Evolutionary conservation across 37 sponge, comb jelly and placozoan species (phyloP).

Genomic region (Oopsacas minuta): DNA sequence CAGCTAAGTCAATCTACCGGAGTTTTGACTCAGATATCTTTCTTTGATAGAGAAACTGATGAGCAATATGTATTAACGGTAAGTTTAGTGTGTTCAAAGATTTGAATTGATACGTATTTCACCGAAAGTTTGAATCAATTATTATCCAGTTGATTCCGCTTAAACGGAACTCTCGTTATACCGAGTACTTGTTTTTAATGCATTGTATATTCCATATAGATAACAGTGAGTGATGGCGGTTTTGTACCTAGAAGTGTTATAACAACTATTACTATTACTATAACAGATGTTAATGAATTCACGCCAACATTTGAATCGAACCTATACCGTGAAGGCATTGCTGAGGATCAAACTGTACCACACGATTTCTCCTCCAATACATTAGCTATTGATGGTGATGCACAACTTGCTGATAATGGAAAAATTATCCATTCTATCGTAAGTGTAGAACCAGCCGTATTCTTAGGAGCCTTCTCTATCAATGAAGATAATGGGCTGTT

Average conservation of each 20-base stretch:
- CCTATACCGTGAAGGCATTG: background rate
- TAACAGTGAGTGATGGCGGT: background rate
- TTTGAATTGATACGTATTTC: no score
- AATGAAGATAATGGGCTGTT: background rate
- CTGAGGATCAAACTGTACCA: background rate
- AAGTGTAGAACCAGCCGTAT: background rate
- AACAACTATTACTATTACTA: background rate
- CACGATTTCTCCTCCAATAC: background rate
- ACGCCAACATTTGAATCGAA: background rate
- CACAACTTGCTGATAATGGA: background rate
- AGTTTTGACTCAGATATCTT: background rate
- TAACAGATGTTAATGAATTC: background rate
- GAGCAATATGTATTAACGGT: background rate
- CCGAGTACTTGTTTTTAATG: no score
- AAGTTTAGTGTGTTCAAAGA: no score
- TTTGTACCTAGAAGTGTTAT: background rate
- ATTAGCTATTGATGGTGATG: background rate
- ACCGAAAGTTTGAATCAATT: no score
- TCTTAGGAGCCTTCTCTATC: background rate
- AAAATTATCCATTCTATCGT: background rate
- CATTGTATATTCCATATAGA: background rate
- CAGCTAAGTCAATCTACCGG: background rate
- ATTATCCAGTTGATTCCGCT: no score
- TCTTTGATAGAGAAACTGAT: background rate
- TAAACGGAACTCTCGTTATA: no score